Percentiles rank a stretch among this genome's conserved stretches.
phyloP scores from a whole-genome alignment of 1,140 invertebrate species.

The Epicauta chinensis region DNA sequence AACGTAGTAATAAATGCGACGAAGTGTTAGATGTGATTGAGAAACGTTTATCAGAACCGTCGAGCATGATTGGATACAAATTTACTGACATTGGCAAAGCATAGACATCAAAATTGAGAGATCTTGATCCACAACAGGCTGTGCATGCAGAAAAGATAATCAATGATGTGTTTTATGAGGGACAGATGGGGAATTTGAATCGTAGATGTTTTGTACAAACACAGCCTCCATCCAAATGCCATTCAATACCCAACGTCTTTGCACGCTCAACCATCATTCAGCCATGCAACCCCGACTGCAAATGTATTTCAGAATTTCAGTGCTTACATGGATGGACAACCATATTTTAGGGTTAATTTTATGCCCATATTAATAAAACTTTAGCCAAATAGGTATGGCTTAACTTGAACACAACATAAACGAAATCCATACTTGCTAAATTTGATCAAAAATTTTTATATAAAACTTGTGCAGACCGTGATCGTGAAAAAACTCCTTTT shows the following conservation, averaged over 20 bases:
- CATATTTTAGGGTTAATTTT: no score
- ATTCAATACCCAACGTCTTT: neutral
- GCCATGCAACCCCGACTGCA: no score
- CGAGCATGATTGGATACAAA: conserved; percentile 2
- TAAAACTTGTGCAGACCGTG: no score
- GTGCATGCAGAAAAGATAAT: conserved; percentile 9
- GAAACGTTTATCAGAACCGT: neutral
- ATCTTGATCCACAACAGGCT: neutral
- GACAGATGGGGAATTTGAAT: neutral
- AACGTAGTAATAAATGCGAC: conserved; percentile 7
- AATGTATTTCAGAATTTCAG: no score
- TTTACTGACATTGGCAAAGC: conserved; percentile 11
- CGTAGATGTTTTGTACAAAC: neutral
- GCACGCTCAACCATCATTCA: neutral
- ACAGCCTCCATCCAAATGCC: neutral
- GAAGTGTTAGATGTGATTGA: conserved; percentile 13
- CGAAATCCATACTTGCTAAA: no score
- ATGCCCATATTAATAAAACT: no score
- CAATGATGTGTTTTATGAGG: conserved; percentile 11
- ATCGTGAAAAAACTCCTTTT: no score
- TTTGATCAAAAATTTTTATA: no score
- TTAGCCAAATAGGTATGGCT: no score
- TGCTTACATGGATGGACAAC: no score
- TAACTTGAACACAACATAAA: no score
- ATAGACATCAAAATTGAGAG: conserved; percentile 8